These are phyloP conservation scores for Drosophila pseudotalamancana DNA, from an alignment of 2,888 invertebrate genomes.

Conservation along the genomic window DNA sequence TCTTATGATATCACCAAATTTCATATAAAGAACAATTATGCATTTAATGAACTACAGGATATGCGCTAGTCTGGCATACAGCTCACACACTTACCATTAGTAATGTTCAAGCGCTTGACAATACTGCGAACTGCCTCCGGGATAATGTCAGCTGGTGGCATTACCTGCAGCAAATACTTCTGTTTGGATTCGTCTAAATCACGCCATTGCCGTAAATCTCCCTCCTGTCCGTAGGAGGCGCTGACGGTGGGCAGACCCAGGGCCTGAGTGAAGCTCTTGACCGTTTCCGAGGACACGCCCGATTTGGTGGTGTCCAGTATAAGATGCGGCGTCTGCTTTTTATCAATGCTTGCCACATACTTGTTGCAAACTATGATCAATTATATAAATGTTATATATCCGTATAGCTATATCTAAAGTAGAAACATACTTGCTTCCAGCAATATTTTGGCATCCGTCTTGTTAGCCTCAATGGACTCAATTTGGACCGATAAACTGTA, in stretches of 20 bases:
- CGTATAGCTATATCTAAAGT: neutral
- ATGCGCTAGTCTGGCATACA: neutral
- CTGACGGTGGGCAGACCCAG: constrained; percentile 93
- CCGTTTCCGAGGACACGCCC: constrained; percentile 92
- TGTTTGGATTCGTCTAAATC: constrained; percentile 89
- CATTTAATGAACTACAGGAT: neutral
- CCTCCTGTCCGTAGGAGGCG: constrained; percentile 91
- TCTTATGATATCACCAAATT: neutral
- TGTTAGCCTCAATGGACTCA: constrained; percentile 88
- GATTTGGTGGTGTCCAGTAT: constrained; percentile 93
- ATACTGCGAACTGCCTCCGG: constrained; percentile 93
- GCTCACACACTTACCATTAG: constrained; percentile 86
- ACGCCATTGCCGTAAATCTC: constrained; percentile 93
- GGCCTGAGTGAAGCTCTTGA: constrained; percentile 92
- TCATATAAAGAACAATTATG: too few relatives aligned
- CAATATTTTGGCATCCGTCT: constrained; percentile 89
- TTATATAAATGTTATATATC: neutral
- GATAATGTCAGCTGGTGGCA: constrained; percentile 93
- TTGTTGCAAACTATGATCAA: constrained; percentile 88
- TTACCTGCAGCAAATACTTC: constrained; percentile 90
- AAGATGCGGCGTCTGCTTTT: constrained; percentile 90
- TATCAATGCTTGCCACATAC: constrained; percentile 88
- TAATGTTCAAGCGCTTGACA: constrained; percentile 92
- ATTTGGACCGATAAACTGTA: constrained; percentile 86
- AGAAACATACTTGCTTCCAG: constrained; percentile 87